Evolutionary conservation across 1,140 invertebrate genomes (phyloP).

Genomic region (Phymorhynchus buccinoides): DNA sequence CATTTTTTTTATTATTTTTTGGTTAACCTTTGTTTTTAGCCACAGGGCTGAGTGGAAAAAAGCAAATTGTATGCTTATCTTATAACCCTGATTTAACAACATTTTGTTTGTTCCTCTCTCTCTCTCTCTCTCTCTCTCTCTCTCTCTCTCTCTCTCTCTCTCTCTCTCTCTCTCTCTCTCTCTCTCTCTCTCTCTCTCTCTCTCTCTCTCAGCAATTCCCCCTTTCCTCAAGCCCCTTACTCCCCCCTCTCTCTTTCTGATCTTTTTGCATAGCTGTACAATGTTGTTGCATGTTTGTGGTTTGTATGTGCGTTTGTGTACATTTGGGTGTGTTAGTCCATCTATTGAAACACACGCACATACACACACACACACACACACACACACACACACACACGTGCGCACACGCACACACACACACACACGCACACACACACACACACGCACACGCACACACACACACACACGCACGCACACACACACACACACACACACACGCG

Average conservation of each 20-base stretch:
- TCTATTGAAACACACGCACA: no score
- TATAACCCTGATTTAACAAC: no score
- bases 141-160: constrained; percentile 29
- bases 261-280: neutral
- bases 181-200: constrained; percentile 24
- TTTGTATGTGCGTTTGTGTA: no score
- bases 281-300: no score
- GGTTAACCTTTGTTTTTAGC: neutral
- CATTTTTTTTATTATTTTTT: no score
- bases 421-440: neutral
- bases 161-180: no score
- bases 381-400: no score
- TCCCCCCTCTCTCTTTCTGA: neutral
- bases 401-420: neutral
- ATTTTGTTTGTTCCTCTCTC: no score
- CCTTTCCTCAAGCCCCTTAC: neutral
- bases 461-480: neutral
- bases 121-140: constrained; percentile 36
- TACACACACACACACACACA: no score
- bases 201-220: neutral
- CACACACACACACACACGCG: constrained; percentile 10
- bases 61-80: no score
- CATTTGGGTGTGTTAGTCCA: no score
- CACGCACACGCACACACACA: neutral
- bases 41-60: neutral